phyloP scores from a whole-genome alignment of 2,888 invertebrate genomes.

The Proisotoma minuta region DNA sequence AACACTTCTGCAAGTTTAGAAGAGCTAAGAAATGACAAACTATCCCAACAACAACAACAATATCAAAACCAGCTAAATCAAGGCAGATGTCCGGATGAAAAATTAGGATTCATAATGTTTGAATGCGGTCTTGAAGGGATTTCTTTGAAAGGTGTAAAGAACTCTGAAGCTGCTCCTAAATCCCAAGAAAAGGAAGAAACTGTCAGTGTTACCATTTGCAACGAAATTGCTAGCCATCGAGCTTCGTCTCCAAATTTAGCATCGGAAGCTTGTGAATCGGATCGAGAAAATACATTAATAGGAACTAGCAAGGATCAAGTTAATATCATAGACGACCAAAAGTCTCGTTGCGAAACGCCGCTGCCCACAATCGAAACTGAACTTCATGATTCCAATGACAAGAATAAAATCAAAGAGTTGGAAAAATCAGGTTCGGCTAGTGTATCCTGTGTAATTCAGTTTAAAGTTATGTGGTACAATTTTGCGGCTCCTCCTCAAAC shows the following conservation, averaged over 20 bases:
- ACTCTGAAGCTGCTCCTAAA: constrained; percentile 40
- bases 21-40: constrained; percentile 8
- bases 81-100: constrained; percentile 51
- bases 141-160: constrained; percentile 60
- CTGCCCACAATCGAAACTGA: background rate
- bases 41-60: constrained; percentile 10
- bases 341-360: background rate
- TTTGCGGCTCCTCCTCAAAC: constrained; percentile 94
- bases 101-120: constrained; percentile 90
- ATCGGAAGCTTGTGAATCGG: constrained; percentile 29
- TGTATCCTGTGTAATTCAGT: constrained; percentile 77
- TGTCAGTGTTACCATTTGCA: constrained; percentile 43
- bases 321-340: too few relatives aligned
- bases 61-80: constrained; percentile 12
- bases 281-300: constrained; percentile 14
- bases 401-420: constrained; percentile 51
- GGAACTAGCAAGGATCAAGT: constrained; percentile 51
- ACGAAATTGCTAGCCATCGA: constrained; percentile 25
- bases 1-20: constrained; percentile 13
- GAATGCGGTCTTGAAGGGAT: constrained; percentile 92
- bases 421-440: constrained; percentile 43
- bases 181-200: constrained; percentile 38
- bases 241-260: constrained; percentile 32
- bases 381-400: background rate
- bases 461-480: constrained; percentile 92